These are phyloP conservation scores for Leucoma salicis DNA, from an alignment of 2,888 invertebrate species.

Conservation along the genomic window DNA sequence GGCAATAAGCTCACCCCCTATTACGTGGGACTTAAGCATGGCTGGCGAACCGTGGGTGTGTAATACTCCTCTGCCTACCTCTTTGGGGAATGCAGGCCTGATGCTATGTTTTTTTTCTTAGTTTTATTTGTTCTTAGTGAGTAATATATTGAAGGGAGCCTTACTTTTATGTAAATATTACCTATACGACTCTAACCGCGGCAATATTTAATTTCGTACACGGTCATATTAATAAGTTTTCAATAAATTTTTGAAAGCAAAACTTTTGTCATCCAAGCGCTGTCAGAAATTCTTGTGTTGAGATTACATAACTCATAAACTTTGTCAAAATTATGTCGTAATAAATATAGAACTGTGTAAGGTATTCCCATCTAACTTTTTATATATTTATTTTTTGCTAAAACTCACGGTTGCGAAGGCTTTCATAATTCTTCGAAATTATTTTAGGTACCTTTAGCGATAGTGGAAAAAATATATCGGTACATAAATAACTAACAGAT, in stretches of 20 bases:
- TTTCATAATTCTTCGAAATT: constrained; percentile 61
- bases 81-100: no score
- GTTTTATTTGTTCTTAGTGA: no score
- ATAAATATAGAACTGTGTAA: constrained; percentile 51
- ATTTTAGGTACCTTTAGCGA: constrained; percentile 56
- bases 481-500: no score
- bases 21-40: no score
- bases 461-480: constrained; percentile 50
- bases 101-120: no score
- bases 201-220: constrained; percentile 36
- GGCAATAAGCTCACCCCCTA: no score
- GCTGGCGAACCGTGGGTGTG: no score
- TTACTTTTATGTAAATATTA: no score
- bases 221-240: constrained; percentile 31
- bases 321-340: constrained; percentile 47
- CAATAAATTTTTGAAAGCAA: constrained; percentile 35
- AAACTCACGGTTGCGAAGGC: constrained; percentile 37
- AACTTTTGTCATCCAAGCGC: constrained; percentile 43
- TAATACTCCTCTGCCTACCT: no score
- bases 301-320: constrained; percentile 51
- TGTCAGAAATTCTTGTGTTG: constrained; percentile 43
- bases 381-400: constrained; percentile 51
- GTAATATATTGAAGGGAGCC: no score
- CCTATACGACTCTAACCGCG: no score
- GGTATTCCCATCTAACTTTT: constrained; percentile 49